These are phyloP conservation scores for Rhynchonycteris naso DNA, from an alignment of 2,797 vertebrate species.

Conservation along the genomic window DNA sequence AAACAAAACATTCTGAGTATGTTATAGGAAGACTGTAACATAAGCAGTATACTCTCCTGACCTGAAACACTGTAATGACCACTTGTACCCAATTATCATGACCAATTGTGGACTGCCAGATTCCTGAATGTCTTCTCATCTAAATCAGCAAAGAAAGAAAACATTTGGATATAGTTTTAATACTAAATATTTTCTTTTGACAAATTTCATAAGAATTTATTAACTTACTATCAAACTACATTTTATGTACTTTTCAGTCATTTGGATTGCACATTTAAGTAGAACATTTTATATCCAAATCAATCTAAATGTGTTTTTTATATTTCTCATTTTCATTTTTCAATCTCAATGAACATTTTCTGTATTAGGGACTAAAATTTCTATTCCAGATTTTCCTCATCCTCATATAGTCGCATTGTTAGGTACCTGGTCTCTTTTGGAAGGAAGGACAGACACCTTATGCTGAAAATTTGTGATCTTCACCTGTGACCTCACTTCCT, in stretches of 20 bases:
- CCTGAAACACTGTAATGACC: background rate
- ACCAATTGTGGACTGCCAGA: background rate
- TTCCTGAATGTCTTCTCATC: background rate
- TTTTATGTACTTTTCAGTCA: background rate
- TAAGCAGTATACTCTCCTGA: background rate
- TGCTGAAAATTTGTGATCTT: background rate
- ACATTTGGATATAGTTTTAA: background rate
- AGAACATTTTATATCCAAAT: background rate
- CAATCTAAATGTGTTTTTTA: background rate
- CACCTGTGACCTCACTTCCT: background rate
- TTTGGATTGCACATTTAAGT: background rate
- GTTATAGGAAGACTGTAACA: background rate
- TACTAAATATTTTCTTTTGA: background rate
- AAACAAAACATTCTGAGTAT: background rate
- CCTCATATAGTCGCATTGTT: background rate
- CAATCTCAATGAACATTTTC: background rate
- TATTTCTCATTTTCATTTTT: conserved; percentile 24
- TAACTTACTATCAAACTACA: background rate
- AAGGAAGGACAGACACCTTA: background rate
- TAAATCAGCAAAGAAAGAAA: background rate
- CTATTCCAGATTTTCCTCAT: background rate
- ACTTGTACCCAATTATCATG: background rate
- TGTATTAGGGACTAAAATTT: background rate
- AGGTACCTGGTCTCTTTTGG: background rate
- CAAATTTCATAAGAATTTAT: background rate